Evolutionary conservation across 2,797 vertebrate species (phyloP).

Genomic region (Cirrhinus mrigala): DNA sequence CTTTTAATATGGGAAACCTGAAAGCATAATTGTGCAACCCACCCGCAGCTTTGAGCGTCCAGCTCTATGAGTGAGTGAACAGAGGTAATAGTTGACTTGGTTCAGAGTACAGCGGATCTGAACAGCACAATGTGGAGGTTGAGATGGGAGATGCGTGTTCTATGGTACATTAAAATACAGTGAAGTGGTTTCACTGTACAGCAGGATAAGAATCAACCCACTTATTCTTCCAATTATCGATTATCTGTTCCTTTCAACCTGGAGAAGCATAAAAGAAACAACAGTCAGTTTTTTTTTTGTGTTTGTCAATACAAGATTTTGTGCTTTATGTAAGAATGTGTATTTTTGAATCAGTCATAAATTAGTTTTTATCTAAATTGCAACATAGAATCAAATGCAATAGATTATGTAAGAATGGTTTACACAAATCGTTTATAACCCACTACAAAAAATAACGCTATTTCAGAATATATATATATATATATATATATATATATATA

Average conservation of each 20-base stretch:
- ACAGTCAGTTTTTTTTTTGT: background rate
- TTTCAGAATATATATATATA: too few species aligned
- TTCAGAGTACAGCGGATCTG: constrained; percentile 40
- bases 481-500: too few species aligned
- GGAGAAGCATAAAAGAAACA: constrained; percentile 3
- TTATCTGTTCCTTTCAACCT: constrained; percentile 61
- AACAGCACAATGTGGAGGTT: constrained; percentile 38
- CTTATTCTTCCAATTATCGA: constrained; percentile 43
- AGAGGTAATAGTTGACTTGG: constrained; percentile 47
- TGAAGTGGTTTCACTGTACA: constrained; percentile 49
- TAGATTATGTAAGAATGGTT: background rate
- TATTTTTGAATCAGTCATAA: background rate
- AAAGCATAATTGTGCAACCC: constrained; percentile 34
- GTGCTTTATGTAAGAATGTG: background rate
- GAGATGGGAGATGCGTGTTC: constrained; percentile 29
- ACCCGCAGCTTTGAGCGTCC: constrained; percentile 23
- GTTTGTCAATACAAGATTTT: background rate
- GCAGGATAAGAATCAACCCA: constrained; percentile 37
- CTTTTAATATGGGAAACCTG: constrained; percentile 1
- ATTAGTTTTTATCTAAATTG: background rate
- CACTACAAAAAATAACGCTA: background rate
- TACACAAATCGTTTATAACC: background rate
- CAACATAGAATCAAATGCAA: background rate
- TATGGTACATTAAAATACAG: constrained; percentile 54
- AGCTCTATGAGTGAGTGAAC: constrained; percentile 38